Base-by-base conservation (phyloP, 2,888 invertebrate species). In the Platycnemis pennipes region DNA sequence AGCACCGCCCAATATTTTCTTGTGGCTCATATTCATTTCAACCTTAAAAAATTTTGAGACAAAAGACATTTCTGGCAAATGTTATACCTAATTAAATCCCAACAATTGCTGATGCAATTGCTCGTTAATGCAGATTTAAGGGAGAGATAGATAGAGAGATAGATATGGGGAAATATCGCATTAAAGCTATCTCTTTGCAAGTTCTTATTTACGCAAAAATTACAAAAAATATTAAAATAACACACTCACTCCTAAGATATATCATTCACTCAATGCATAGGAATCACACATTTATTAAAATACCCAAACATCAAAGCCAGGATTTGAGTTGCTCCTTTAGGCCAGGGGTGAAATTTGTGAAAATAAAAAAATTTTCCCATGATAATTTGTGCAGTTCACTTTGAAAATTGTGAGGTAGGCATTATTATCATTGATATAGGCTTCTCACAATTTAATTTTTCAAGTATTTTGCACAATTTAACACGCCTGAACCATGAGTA, bases 101-200 rank as follows among this genome's bases (percentile, higher is more conserved):
- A 56, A 91, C 44, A 63, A 69, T 19, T 63, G 63, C 5, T 3
- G 46, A 26, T n/a, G n/a, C 63, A n/a, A 63, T 56, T 63, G 91
- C 91, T 26, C 37, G 91, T 91, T 42, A 56, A 91, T 63, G 91
- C 91, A 91, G 91, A 91, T 91, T 91, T 91, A 91, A 91, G 91
- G 63, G 91, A 89, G 89, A 91, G 91, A 69, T 56, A 91, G 37
- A 91, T 44, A 69, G 56, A 91, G 56, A 91, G 91, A 91, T 69
- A 91, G 91, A 91, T 91, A 91, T 91, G 91, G 91, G 91, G 91
- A 91, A 69, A 91, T 91, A 63, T 91, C 63, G 91, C 91, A 91
- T 91, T 91, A 91, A 91, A 91, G 91, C 91, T 91, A 91, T 91
- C 91, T 91, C 63, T 91, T 91, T 91, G 91, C 91, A 91, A 91